These are phyloP conservation scores for Drosophila peninsularis DNA, from an alignment of 2,888 invertebrate species.

Conservation along the genomic window DNA sequence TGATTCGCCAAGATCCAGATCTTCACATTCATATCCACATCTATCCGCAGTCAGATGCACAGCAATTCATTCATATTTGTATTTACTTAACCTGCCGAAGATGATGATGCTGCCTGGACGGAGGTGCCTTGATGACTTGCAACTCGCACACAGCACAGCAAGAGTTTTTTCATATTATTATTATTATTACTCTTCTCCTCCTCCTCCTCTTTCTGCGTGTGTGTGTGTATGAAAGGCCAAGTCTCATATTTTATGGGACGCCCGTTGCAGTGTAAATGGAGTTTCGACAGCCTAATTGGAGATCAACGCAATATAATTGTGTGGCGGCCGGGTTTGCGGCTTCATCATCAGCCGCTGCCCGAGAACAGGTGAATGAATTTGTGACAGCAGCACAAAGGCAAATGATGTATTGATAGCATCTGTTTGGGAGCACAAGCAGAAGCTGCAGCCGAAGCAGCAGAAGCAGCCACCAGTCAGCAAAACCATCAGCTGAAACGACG, in stretches of 20 bases:
- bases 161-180: constrained; percentile 30
- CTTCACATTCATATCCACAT: constrained; percentile 40
- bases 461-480: constrained; percentile 26
- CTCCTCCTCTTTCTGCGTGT: constrained; percentile 11
- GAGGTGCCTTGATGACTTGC: constrained; percentile 71
- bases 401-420: constrained; percentile 80
- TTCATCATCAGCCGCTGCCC: constrained; percentile 30
- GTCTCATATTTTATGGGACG: constrained; percentile 66
- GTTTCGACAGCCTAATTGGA: constrained; percentile 81
- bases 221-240: constrained; percentile 48
- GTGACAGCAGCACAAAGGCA: constrained; percentile 75
- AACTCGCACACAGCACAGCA: constrained; percentile 52
- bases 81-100: constrained; percentile 72
- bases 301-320: constrained; percentile 79
- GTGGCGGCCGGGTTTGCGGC: constrained; percentile 51
- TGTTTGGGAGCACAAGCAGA: constrained; percentile 65
- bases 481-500: constrained; percentile 51
- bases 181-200: constrained; percentile 25
- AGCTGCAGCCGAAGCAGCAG: constrained; percentile 28
- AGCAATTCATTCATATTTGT: constrained; percentile 78
- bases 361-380: constrained; percentile 80
- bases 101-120: constrained; percentile 60
- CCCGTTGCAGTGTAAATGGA: constrained; percentile 78
- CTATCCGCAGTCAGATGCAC: constrained; percentile 28
- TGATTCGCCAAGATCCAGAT: constrained; percentile 72